phyloP scores from a whole-genome alignment of 1,140 invertebrate species.

The Drepana arcuata region DNA sequence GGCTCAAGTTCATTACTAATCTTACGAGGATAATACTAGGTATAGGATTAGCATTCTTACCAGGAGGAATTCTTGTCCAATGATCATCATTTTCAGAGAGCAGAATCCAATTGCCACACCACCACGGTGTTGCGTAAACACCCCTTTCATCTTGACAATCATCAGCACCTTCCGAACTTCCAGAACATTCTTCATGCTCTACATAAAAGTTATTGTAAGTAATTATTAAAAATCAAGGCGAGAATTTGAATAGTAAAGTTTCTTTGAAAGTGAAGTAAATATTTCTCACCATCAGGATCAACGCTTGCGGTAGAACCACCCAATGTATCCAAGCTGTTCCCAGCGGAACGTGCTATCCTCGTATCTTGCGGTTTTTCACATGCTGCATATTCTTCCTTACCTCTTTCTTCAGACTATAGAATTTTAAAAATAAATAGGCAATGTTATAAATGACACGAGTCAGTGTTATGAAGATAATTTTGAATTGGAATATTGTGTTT shows the following conservation, averaged over 20 bases:
- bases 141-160: constrained; percentile 46
- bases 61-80: constrained; percentile 56
- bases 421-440: too few relatives aligned
- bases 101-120: constrained; percentile 65
- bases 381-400: constrained; percentile 74
- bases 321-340: constrained; percentile 81
- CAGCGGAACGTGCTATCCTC: constrained; percentile 78
- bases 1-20: too few relatives aligned
- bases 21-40: neutral
- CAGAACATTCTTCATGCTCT: constrained; percentile 60
- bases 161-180: constrained; percentile 55
- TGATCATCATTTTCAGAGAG: constrained; percentile 51
- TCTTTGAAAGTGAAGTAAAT: neutral
- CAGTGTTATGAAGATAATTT: too few relatives aligned
- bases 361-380: constrained; percentile 76
- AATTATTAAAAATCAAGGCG: too few relatives aligned
- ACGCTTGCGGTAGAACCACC: constrained; percentile 78
- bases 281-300: constrained; percentile 69
- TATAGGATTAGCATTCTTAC: constrained; percentile 12
- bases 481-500: too few relatives aligned
- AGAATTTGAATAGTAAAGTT: neutral
- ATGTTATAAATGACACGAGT: too few relatives aligned
- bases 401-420: constrained; percentile 87
- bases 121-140: constrained; percentile 60
- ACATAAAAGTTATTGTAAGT: too few relatives aligned